Percentiles rank a stretch among this genome's conserved stretches.
phyloP scores from a whole-genome alignment of 1,140 invertebrate genomes.

The Parasteatoda tepidariorum region DNA sequence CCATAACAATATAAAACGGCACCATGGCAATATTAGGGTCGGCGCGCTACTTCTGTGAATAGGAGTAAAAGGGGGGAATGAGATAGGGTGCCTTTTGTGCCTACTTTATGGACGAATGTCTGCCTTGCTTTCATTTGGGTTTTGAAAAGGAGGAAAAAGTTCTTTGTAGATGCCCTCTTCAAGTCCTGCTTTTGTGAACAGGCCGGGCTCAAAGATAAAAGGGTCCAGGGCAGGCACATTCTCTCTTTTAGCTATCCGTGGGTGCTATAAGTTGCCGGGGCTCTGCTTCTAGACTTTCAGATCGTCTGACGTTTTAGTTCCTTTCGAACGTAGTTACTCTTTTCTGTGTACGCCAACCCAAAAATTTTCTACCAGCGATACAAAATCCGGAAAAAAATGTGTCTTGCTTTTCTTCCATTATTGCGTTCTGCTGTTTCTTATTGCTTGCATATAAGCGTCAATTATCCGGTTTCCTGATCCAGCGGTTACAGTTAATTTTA shows the following conservation, averaged over 20 bases:
- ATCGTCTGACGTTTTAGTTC: constrained; percentile 1
- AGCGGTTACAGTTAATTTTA: no score
- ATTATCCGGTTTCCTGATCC: no score
- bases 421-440: no score
- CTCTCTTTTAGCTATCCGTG: constrained; percentile 23
- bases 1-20: constrained; percentile 50
- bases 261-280: constrained; percentile 34
- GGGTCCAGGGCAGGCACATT: constrained; percentile 12
- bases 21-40: constrained; percentile 26
- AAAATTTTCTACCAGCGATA: no score
- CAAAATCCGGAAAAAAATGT: no score
- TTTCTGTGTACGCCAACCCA: no score
- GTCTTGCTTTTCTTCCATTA: no score
- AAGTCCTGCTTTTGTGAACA: constrained; percentile 9
- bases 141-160: constrained; percentile 49
- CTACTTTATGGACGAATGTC: constrained; percentile 52
- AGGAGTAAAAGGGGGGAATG: constrained; percentile 5
- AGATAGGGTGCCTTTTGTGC: constrained; percentile 48
- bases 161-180: constrained; percentile 49
- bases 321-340: background rate
- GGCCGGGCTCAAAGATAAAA: constrained; percentile 43
- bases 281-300: constrained; percentile 1
- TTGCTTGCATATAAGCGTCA: no score
- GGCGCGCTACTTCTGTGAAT: constrained; percentile 19
- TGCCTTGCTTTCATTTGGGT: constrained; percentile 43